Evolutionary conservation across 2,113 vertebrate genomes (phyloP).

Genomic region (Actinemys pallida): DNA sequence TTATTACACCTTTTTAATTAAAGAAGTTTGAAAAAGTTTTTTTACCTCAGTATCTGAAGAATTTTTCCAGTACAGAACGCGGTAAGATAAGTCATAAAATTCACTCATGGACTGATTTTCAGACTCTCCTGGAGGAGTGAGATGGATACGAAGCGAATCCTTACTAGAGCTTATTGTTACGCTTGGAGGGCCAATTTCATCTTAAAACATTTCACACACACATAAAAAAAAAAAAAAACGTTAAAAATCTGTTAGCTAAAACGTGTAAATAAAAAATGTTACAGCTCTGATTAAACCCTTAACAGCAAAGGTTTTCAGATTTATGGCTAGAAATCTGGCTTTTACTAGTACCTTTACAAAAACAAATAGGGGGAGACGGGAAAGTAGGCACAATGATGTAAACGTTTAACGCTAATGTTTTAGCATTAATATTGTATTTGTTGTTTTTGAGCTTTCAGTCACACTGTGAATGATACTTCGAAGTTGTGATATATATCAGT

Average conservation of each 20-base stretch:
- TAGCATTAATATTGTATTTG: background rate
- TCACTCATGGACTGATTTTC: background rate
- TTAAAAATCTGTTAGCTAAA: background rate
- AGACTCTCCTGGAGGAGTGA: constrained; percentile 24
- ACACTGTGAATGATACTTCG: background rate
- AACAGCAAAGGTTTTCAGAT: fast-evolving
- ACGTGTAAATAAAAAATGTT: background rate
- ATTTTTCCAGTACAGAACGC: constrained; percentile 70
- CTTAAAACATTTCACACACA: constrained; percentile 44
- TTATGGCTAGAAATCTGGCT: background rate
- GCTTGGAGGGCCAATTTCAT: constrained; percentile 56
- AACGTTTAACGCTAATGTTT: background rate
- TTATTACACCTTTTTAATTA: background rate
- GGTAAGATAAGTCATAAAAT: constrained; percentile 37
- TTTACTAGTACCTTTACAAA: background rate
- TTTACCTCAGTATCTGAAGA: constrained; percentile 66
- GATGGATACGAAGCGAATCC: constrained; percentile 47
- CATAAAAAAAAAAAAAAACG: background rate
- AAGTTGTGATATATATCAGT: background rate
- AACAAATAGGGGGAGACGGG: fast-evolving
- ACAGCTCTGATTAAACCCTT: background rate
- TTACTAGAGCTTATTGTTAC: constrained; percentile 47
- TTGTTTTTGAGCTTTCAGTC: background rate
- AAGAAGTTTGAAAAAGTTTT: background rate
- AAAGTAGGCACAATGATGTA: background rate